Base-by-base conservation (phyloP, 2,888 invertebrate genomes). In the Criorhina ranunculi region DNA sequence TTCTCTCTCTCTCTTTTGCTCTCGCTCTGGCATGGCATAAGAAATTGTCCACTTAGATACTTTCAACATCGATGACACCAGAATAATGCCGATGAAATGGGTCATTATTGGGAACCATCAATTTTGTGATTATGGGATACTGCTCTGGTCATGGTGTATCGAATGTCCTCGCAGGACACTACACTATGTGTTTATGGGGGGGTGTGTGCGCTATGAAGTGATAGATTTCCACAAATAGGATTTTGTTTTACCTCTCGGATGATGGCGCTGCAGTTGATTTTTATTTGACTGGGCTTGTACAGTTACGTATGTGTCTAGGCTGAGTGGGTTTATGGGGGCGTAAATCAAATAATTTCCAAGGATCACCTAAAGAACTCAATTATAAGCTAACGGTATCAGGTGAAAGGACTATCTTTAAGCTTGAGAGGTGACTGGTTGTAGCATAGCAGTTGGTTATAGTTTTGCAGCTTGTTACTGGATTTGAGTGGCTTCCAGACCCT, bases 41-140 rank as follows among this genome's bases (percentile, higher is more conserved):
- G 75, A 59, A 80, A 80, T 76, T 46, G 75, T 80, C 51, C 59
- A 80, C 59, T 80, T 76, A 60, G 80, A 80, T 59, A 85, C 69
- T 70, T 76, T 80, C 51, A 66, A 46, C 80, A 70, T 83, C 75
- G 83, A 79, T 79, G 83, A 83, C 83, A 83, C 79, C 79, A 46
- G 80, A 85, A 46, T 85, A 70, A 85, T 80, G 85, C 49, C 69
- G 75, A 85, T 85, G 85, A 80, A 80, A 85, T 85, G 69, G 85
- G 80, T 80, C 69, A 85, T 85, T 80, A 85, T 80, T 69, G 51
- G 80, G 49, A 75, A 64, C 59, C 80, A 85, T 85, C 80, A 85
- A 85, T 85, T 85, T 80, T 64, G 70, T 40, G 80, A 85, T 85
- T 80, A 85, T 85, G 66, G 75, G 75, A 40, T 55, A 51, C 24